These are phyloP conservation scores for Tetragnatha montana DNA, from an alignment of 2,888 invertebrate species.

Conservation along the genomic window DNA sequence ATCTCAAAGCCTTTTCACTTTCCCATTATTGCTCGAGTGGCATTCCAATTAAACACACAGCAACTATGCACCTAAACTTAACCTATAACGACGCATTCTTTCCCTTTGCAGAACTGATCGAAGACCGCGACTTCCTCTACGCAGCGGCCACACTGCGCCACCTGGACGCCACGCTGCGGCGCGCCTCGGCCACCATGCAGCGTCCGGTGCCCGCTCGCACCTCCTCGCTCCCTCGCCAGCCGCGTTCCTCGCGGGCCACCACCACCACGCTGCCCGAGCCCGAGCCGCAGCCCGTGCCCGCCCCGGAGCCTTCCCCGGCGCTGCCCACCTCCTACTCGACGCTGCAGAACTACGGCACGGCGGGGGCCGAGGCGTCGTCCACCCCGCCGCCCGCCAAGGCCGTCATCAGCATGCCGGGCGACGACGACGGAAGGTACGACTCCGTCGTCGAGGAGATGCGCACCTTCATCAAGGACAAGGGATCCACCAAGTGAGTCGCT, in stretches of 20 bases:
- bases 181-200: slow-evolving; percentile 43
- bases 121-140: slow-evolving; percentile 65
- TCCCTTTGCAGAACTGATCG: slow-evolving; percentile 51
- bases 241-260: slow-evolving; percentile 37
- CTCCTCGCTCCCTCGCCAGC: slow-evolving; percentile 55
- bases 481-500: slow-evolving; percentile 57
- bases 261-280: slow-evolving; percentile 54
- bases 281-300: slow-evolving; percentile 47
- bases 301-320: slow-evolving; percentile 51
- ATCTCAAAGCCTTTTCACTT: too few relatives aligned
- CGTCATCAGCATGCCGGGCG: slow-evolving; percentile 27
- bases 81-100: background rate
- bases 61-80: too few relatives aligned
- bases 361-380: slow-evolving; percentile 26
- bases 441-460: slow-evolving; percentile 69
- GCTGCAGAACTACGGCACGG: slow-evolving; percentile 58
- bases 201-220: slow-evolving; percentile 56
- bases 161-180: slow-evolving; percentile 44
- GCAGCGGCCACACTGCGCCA: slow-evolving; percentile 56
- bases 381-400: slow-evolving; percentile 54
- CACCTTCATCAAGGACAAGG: slow-evolving; percentile 65
- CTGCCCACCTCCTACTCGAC: slow-evolving; percentile 66
- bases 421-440: slow-evolving; percentile 60
- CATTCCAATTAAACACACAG: too few relatives aligned
- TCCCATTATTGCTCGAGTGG: too few relatives aligned